phyloP scores from a whole-genome alignment of 2,113 vertebrate species.

The Anhinga rufa region DNA sequence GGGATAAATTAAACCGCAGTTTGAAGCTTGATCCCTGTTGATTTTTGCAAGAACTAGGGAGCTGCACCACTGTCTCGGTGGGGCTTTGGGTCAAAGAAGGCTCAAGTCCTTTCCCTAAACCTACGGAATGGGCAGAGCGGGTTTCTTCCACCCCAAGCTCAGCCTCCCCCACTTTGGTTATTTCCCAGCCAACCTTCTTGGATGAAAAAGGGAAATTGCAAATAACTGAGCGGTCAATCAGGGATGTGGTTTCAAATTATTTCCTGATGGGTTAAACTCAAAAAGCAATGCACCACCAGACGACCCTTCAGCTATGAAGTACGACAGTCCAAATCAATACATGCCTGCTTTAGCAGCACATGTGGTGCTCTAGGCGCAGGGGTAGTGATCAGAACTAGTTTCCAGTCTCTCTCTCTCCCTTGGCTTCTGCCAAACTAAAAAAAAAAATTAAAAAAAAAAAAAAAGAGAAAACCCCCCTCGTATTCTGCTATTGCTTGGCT shows the following conservation, averaged over 20 bases:
- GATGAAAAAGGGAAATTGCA: background rate
- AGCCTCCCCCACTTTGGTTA: background rate
- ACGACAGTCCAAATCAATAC: background rate
- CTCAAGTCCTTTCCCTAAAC: background rate
- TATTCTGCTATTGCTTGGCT: background rate
- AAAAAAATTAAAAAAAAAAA: background rate
- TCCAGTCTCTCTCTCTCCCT: background rate
- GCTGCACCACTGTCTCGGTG: background rate
- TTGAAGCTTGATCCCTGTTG: background rate
- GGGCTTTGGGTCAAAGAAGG: background rate
- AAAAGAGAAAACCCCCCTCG: background rate
- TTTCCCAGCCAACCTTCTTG: background rate
- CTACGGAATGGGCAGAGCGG: background rate
- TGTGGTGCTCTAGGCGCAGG: background rate
- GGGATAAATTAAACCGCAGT: background rate
- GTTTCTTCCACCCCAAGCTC: background rate
- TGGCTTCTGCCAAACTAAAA: background rate
- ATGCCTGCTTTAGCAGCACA: background rate
- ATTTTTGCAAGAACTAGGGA: background rate
- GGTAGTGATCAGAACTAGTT: background rate
- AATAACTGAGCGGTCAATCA: fast-evolving
- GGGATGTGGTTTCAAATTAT: background rate
- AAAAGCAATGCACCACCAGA: background rate
- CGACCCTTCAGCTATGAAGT: background rate
- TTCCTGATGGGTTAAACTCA: background rate